Base-by-base conservation (phyloP, 2,888 invertebrate species). In the Lepetodrilus schrolli region DNA sequence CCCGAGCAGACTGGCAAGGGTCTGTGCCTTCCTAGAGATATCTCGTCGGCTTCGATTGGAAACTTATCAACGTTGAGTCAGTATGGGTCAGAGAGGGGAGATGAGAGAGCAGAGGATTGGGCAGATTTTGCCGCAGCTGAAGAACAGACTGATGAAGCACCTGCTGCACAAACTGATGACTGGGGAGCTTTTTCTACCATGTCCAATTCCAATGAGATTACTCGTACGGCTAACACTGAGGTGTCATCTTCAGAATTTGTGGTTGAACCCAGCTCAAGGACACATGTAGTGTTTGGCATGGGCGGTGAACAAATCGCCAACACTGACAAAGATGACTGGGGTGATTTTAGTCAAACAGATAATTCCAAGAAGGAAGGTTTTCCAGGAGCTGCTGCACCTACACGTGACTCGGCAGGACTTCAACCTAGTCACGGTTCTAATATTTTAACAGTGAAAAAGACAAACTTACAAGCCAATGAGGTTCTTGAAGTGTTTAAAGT, bases 401-500 rank as follows among this genome's bases (percentile, higher is more conserved):
- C n/a, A n/a, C n/a, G n/a, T n/a, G n/a, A n/a, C n/a, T n/a, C n/a
- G n/a, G n/a, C n/a, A n/a, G n/a, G n/a, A n/a, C 17, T 30, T 23
- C 23, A 30, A n/a, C 26, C 26, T 17, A 58, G 7, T 26, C 26
- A 58, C 10, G 17, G 58, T 58, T 10, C 34, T 3, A 50, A 26
- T 66, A 58, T 80, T n/a, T 77, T 84, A n/a, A 80, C 80, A 8
- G 78, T 87, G 20, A 85, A 83, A 72, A 86, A 86, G 49, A 77
- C 80, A 30, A 82, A 82, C 69, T 71, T 87, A 37, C 80, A 78
- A 8, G 75, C 82, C 1, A 76, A 70, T 71, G 85, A 86, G 74
- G 86, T 87, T 69, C 65, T 86, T 37, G 82, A 81, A 10, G 72
- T 87, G 17, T 87, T 87, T 72, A 86, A 84, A 70, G 82, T 86